Conservation (phyloP, 2,888 invertebrate species). For the Apoderus coryli region DNA sequence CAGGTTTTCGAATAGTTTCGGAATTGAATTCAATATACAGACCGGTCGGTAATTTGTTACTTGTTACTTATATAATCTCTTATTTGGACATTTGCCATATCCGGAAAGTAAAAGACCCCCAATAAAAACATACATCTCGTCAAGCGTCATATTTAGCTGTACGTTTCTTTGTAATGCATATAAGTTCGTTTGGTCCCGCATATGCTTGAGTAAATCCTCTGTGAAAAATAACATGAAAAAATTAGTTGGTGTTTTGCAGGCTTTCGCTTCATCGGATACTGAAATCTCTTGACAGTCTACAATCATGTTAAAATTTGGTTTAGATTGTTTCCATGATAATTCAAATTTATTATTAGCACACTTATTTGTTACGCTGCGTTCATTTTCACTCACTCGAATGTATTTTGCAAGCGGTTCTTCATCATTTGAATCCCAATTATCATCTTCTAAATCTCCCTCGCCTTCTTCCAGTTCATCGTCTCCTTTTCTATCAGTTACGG, state of each 20-base stretch:
- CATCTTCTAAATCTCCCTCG: not conserved
- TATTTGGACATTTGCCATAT: slow-evolving; percentile 1
- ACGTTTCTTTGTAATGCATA: not conserved
- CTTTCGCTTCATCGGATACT: not conserved
- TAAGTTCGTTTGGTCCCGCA: slow-evolving; percentile 1
- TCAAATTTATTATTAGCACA: not conserved
- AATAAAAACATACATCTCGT: slow-evolving; percentile 2
- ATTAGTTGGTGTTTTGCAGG: not conserved
- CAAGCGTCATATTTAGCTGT: not conserved
- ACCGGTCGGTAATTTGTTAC: not conserved
- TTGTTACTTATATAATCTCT: not conserved
- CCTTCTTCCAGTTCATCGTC: not conserved
- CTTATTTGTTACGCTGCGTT: not conserved
- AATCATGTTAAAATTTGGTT: not conserved
- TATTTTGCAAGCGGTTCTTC: slow-evolving; percentile 4
- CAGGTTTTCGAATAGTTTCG: too few relatives aligned
- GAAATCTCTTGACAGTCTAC: not conserved
- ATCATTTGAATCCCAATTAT: not conserved
- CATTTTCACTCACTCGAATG: slow-evolving; percentile 1
- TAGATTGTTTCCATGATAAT: not conserved
- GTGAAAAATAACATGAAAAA: not conserved
- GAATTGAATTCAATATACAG: too few relatives aligned
- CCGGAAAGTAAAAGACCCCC: slow-evolving; percentile 1
- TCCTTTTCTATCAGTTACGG: not conserved
- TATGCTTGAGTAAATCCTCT: not conserved